Evolutionary conservation across 2,888 invertebrate species (phyloP).

Genomic region (Habroteleia sp.): DNA sequence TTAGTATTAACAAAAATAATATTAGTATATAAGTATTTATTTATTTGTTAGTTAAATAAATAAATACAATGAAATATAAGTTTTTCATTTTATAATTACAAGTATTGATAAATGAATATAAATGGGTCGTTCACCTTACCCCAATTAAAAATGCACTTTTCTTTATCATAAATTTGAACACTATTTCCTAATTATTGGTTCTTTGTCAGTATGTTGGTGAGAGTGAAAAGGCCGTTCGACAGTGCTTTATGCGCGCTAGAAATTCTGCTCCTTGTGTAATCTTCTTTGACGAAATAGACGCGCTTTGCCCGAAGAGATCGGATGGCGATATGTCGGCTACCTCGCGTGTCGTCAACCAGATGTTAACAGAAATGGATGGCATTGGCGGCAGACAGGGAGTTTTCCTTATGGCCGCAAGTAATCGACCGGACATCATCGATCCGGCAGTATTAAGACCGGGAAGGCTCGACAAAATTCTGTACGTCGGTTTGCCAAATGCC

Average conservation of each 20-base stretch:
- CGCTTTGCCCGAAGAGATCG: slow-evolving; percentile 94
- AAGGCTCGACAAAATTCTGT: slow-evolving; percentile 93
- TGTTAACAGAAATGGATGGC: slow-evolving; percentile 99
- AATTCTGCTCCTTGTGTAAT: slow-evolving; percentile 99
- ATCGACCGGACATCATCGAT: slow-evolving; percentile 98
- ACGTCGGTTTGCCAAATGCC: slow-evolving; percentile 92
- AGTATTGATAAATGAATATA: too few relatives aligned
- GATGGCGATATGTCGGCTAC: slow-evolving; percentile 88
- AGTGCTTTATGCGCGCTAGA: slow-evolving; percentile 95
- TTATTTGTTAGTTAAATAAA: too few relatives aligned
- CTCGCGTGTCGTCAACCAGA: slow-evolving; percentile 95
- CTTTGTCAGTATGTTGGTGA: slow-evolving; percentile 99
- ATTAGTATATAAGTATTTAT: too few relatives aligned
- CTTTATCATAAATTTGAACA: too few relatives aligned
- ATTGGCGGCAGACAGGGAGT: slow-evolving; percentile 95
- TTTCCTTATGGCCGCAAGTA: slow-evolving; percentile 97
- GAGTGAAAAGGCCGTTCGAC: slow-evolving; percentile 97
- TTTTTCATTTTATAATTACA: too few relatives aligned
- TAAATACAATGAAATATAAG: too few relatives aligned
- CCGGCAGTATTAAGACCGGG: slow-evolving; percentile 96
- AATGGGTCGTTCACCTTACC: too few relatives aligned
- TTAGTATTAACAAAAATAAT: too few relatives aligned
- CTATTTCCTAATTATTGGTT: too few relatives aligned
- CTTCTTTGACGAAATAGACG: slow-evolving; percentile 99
- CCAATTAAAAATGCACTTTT: too few relatives aligned